Base-by-base conservation (phyloP, 1,140 invertebrate genomes). In the Philopotamus ludificatus region DNA sequence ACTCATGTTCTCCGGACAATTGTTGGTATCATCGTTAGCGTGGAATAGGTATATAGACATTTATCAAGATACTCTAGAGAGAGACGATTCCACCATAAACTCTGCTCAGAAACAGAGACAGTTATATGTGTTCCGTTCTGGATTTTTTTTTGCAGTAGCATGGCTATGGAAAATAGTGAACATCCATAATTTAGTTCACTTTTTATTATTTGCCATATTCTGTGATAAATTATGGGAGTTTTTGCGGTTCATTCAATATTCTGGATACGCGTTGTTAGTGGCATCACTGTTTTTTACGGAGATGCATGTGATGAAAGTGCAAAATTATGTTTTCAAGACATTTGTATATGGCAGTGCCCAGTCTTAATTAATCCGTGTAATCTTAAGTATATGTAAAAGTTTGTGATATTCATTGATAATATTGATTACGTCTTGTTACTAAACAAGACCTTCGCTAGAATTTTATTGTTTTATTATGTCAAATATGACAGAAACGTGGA, bases 31-130 rank as follows among this genome's bases (percentile, higher is more conserved):
- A 51, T 91, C 89, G 3, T 77, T 86, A 64, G 85, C 85, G 1
- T 93, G 90, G 90, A 92, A 93, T 79, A 83, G 89, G 9, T 91
- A 91, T 65, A 90, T 92, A 70, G 85, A 85, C 49, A 73, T 89
- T 0, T 93, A 92, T 72, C 89, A 91, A 70, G 83, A 89, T 66
- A 76, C 91, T 60, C 71, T 92, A 9, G 89, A 92, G 72, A 81
- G 82, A 12, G 80, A 83, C 10, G 75, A 81, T 55, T 79, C 83
- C n/a, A 80, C 74, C 45, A 68, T 60, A 9, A 61, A 62, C 18
- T 21, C 64, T 4, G 72, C 67, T 22, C 82, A 80, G 73, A 79
- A 76, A 63, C 70, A 75, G 16, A 76, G 81, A 63, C 86, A 87
- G 70, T 82, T 81, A 67, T 78, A 73, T 51, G 77, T 81, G 15